Conservation (phyloP, 2,888 invertebrate species). For the Latheticus oryzae region DNA sequence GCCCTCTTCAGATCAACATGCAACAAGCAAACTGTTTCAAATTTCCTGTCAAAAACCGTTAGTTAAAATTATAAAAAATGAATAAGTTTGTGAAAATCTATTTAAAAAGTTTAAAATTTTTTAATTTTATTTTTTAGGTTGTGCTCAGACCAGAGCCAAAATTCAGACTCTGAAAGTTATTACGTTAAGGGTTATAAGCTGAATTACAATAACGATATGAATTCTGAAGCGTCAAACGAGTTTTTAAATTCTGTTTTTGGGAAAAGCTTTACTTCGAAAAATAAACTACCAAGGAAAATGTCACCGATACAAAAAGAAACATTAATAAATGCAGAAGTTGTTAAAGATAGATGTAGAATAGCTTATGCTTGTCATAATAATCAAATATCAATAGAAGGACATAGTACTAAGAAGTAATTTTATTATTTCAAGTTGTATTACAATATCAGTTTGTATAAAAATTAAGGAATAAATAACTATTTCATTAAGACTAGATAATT, state of each 20-base stretch:
- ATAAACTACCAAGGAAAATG: slow-evolving; percentile 1
- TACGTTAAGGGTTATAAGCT: slow-evolving; percentile 29
- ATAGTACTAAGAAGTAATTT: slow-evolving; percentile 22
- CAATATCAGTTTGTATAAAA: slow-evolving; percentile 31
- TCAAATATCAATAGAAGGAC: slow-evolving; percentile 39
- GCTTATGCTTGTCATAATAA: slow-evolving; percentile 33
- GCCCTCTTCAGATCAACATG: too few relatives aligned
- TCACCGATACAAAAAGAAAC: neutral
- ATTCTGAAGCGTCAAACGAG: neutral
- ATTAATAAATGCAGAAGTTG: neutral
- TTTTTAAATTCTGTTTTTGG: slow-evolving; percentile 12
- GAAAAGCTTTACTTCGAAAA: slow-evolving; percentile 1
- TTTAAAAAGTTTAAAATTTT: too few relatives aligned
- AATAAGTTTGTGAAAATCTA: too few relatives aligned
- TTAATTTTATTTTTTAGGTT: slow-evolving; percentile 14
- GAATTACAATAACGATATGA: slow-evolving; percentile 10
- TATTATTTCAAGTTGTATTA: slow-evolving; percentile 7
- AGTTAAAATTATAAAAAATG: too few relatives aligned
- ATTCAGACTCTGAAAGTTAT: slow-evolving; percentile 1
- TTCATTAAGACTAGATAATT: slow-evolving; percentile 29
- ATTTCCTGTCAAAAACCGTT: too few relatives aligned
- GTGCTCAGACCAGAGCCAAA: neutral
- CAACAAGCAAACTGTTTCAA: too few relatives aligned
- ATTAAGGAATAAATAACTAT: slow-evolving; percentile 25
- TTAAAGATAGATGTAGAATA: slow-evolving; percentile 35